Percentiles rank a stretch among this genome's conserved stretches.
Evolutionary conservation across 2,888 invertebrate genomes (phyloP).

Genomic region (Unio delphinus): DNA sequence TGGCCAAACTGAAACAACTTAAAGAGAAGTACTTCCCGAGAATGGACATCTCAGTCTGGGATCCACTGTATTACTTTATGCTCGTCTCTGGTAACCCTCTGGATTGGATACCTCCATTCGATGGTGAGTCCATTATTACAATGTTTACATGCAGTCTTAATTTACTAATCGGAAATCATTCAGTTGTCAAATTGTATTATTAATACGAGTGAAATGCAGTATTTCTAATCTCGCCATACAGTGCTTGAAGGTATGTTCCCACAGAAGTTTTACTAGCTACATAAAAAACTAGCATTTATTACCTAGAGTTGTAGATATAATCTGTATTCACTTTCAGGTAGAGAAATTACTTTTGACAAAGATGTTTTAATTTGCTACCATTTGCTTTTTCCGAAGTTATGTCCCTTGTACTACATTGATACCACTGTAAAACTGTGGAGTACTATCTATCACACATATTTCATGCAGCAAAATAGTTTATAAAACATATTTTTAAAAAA

Average conservation of each 20-base stretch:
- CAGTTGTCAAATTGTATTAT: background rate
- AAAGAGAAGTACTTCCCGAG: conserved; percentile 39
- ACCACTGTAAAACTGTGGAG: no score
- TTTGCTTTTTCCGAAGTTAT: no score
- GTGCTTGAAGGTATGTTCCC: no score
- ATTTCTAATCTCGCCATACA: background rate
- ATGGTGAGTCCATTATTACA: conserved; percentile 75
- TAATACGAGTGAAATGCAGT: background rate
- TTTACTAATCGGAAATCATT: no score
- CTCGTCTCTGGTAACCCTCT: conserved; percentile 79
- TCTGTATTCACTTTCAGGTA: background rate
- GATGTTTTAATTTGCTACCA: no score
- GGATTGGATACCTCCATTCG: conserved; percentile 88
- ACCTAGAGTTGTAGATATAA: background rate
- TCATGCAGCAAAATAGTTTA: no score
- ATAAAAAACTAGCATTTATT: no score
- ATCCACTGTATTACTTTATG: conserved; percentile 83
- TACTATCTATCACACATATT: no score
- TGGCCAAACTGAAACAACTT: conserved; percentile 19
- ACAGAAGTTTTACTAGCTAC: no score
- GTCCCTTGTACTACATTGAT: no score
- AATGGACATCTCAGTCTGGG: conserved; percentile 78
- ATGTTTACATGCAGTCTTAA: no score
- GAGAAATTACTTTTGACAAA: background rate
- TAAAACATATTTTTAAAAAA: no score